Evolutionary conservation across 2,797 vertebrate species (phyloP), one percentile per base, ranked within the genome.

Genomic region (Muscicapa comitata): DNA sequence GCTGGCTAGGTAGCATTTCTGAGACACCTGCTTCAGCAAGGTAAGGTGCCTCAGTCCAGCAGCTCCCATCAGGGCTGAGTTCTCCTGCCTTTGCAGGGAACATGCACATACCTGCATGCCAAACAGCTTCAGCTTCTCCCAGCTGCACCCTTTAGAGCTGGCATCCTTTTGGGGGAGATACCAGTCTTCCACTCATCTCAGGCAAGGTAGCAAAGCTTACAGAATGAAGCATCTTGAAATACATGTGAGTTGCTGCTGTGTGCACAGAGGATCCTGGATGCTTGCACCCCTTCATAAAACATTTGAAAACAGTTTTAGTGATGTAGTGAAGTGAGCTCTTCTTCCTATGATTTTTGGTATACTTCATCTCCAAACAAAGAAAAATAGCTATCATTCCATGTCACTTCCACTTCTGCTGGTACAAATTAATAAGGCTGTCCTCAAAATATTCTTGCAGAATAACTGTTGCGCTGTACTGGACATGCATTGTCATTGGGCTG

Each of bases 21-120:
- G 31, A 15, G 42, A 71, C 51, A 80, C 47, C 62, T 78, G 37
- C 50, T 45, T 74, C 47, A n/a, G n/a, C 17, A 24, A 68, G 33
- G 31, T 35, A 55, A 62, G 28, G 25, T 59, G 26, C 62, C 9
- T 2, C 37, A 62, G 47, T 28, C 14, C 33, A 65, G 35, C 76
- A 76, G 47, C 72, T 88, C 13, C 54, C 13, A 6, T 54, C 1
- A 0, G 50, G 17, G 28, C 53, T 45, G n/a, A 86, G 21, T n/a
- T 74, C 16, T 58, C 43, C 47, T 62, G 45, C 23, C 50, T 47
- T 43, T 70, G 43, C 51, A 40, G 26, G 47, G 62, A 62, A 62
- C 12, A 50, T 0, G 0, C 20, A 7, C 0, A 0, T n/a, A 55
- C 4, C 35, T 51, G 3, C 7, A 11, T 51, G 53, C n/a, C 65